Conservation (phyloP, 2,888 invertebrate species). For the Cheilosia variabilis region DNA sequence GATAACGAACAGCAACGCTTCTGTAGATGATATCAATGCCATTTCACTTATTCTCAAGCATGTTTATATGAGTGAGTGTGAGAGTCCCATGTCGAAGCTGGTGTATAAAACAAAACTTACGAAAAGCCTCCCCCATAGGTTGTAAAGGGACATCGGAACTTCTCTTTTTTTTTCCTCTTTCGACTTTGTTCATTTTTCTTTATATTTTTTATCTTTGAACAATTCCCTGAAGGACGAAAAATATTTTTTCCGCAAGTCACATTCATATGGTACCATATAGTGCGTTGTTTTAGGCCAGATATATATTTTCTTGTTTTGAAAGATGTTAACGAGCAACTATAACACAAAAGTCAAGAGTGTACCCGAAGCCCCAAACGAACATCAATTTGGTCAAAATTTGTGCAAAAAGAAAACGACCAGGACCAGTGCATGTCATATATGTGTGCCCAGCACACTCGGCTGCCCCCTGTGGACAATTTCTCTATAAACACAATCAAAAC, state of each 20-base stretch:
- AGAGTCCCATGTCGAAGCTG: background rate
- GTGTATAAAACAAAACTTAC: slow-evolving; percentile 30
- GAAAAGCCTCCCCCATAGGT: slow-evolving; percentile 42
- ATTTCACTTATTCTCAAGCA: slow-evolving; percentile 54
- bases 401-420: slow-evolving; percentile 23
- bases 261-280: background rate
- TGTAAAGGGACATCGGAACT: slow-evolving; percentile 46
- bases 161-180: slow-evolving; percentile 19
- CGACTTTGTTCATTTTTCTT: slow-evolving; percentile 23
- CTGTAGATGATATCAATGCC: slow-evolving; percentile 59
- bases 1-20: slow-evolving; percentile 51
- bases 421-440: slow-evolving; percentile 33
- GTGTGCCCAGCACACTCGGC: background rate
- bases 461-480: slow-evolving; percentile 3
- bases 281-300: slow-evolving; percentile 25
- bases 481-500: slow-evolving; percentile 66
- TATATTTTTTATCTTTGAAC: slow-evolving; percentile 18
- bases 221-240: slow-evolving; percentile 15
- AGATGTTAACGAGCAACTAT: slow-evolving; percentile 37
- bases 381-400: slow-evolving; percentile 57
- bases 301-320: slow-evolving; percentile 22
- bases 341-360: background rate
- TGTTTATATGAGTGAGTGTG: background rate
- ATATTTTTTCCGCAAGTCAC: slow-evolving; percentile 1
- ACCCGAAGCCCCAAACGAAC: slow-evolving; percentile 26